These are phyloP conservation scores for Araneus ventricosus DNA, from an alignment of 1,140 invertebrate genomes.

Conservation along the genomic window DNA sequence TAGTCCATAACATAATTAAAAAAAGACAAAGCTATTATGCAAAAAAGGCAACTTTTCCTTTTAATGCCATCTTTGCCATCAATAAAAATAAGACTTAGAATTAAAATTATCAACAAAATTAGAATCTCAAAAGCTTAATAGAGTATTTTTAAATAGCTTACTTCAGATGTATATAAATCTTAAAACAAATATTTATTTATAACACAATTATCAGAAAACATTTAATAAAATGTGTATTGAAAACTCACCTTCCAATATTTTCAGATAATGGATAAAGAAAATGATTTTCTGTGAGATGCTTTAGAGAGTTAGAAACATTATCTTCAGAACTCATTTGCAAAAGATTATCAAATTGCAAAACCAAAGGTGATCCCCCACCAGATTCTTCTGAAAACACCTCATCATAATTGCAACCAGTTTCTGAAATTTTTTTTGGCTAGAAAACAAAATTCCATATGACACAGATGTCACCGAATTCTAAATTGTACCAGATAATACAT, in stretches of 20 bases:
- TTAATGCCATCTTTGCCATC: neutral
- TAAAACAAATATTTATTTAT: neutral
- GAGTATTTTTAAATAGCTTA: neutral
- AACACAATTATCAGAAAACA: too few relatives aligned
- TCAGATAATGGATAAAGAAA: neutral
- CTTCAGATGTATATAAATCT: neutral
- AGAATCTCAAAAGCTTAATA: neutral
- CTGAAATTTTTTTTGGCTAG: constrained; percentile 21
- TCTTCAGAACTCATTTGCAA: neutral
- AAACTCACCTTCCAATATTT: constrained; percentile 19
- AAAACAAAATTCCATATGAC: neutral
- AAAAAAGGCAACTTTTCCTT: neutral
- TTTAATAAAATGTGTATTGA: neutral
- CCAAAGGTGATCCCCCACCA: neutral
- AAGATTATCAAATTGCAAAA: neutral
- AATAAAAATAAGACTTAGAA: neutral
- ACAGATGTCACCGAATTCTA: neutral
- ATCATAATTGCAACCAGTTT: neutral
- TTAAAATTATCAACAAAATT: neutral
- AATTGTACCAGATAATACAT: neutral
- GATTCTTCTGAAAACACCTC: neutral
- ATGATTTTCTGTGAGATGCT: neutral
- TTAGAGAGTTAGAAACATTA: neutral
- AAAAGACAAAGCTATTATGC: too few relatives aligned
- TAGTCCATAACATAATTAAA: too few relatives aligned